These are phyloP conservation scores for Andrena flavipes DNA, from an alignment of 2,888 invertebrate species.

Conservation along the genomic window DNA sequence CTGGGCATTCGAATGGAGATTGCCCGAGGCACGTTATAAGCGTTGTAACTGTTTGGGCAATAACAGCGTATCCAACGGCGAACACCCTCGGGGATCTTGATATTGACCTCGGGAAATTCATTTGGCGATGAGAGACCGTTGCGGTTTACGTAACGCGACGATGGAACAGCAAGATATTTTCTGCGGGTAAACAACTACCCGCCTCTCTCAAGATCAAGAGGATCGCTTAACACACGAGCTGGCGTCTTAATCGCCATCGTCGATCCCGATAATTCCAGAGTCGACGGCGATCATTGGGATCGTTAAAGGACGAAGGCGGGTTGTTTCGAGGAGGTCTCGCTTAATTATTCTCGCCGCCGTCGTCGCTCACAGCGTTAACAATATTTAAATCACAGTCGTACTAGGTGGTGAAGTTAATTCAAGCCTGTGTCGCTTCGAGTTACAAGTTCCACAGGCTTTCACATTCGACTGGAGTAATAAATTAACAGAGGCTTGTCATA, in stretches of 20 bases:
- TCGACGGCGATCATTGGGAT: conserved; percentile 39
- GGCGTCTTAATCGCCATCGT: conserved; percentile 20
- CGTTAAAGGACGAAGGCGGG: not conserved
- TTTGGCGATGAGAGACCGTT: conserved; percentile 19
- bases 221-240: conserved; percentile 28
- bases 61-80: not conserved
- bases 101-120: conserved; percentile 27
- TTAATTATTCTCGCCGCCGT: not conserved
- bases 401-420: not conserved
- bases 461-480: not conserved
- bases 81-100: conserved; percentile 6
- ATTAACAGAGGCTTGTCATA: conserved; percentile 1
- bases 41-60: not conserved
- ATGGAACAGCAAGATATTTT: conserved; percentile 18
- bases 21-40: not conserved
- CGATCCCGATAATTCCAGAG: conserved; percentile 64
- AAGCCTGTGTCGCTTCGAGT: not conserved
- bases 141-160: conserved; percentile 32
- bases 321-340: not conserved
- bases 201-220: not conserved
- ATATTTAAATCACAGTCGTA: not conserved
- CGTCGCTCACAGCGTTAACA: not conserved
- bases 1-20: not conserved
- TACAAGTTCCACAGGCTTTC: not conserved
- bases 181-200: conserved; percentile 9